phyloP scores from a whole-genome alignment of 2,797 vertebrate species.

The Cirrhinus mrigala region DNA sequence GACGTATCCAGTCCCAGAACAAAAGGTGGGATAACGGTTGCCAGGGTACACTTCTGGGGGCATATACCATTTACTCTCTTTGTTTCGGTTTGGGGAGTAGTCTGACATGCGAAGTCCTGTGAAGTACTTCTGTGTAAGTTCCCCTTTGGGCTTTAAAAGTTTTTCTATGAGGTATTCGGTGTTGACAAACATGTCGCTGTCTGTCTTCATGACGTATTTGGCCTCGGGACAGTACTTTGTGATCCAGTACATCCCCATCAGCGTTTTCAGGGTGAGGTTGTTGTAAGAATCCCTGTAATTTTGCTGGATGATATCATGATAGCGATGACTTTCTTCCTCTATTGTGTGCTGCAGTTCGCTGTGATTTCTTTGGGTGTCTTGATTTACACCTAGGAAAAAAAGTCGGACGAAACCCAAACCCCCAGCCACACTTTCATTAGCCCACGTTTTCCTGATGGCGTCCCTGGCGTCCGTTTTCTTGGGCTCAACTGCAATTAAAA shows the following conservation, averaged over 20 bases:
- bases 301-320: slow-evolving; percentile 94
- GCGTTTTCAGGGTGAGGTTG: slow-evolving; percentile 94
- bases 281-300: slow-evolving; percentile 94
- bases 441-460: slow-evolving; percentile 96
- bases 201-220: slow-evolving; percentile 96
- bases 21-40: slow-evolving; percentile 94
- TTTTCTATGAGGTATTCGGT: slow-evolving; percentile 94
- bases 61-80: slow-evolving; percentile 98
- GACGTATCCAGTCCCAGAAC: slow-evolving; percentile 97
- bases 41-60: slow-evolving; percentile 89
- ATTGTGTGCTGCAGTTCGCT: slow-evolving; percentile 83
- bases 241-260: slow-evolving; percentile 99
- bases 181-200: slow-evolving; percentile 98
- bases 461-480: slow-evolving; percentile 89
- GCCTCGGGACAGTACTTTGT: slow-evolving; percentile 85
- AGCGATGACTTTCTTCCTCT: slow-evolving; percentile 86
- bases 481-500: slow-evolving; percentile 91
- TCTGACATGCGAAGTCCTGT: slow-evolving; percentile 95
- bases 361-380: slow-evolving; percentile 71
- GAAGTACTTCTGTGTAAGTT: slow-evolving; percentile 87
- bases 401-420: slow-evolving; percentile 83
- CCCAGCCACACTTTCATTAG: slow-evolving; percentile 86
- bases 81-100: slow-evolving; percentile 91
- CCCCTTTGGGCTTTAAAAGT: slow-evolving; percentile 87
- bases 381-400: slow-evolving; percentile 88